Conservation (phyloP, 2,888 invertebrate genomes). For the Pseudococcus jackbeardsleyi region DNA sequence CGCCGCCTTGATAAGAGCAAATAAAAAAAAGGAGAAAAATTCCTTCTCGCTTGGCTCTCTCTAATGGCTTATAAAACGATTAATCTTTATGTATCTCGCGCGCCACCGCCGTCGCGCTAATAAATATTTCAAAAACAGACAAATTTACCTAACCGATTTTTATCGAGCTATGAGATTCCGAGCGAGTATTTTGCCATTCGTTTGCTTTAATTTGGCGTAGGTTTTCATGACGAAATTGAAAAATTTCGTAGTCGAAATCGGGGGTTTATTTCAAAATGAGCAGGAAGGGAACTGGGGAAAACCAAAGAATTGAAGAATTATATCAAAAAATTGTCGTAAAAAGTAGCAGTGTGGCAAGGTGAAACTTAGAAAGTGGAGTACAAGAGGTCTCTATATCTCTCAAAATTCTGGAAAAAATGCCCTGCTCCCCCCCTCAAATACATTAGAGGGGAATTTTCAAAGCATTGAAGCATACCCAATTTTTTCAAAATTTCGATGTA, state of each 20-base stretch:
- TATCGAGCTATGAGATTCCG: not conserved
- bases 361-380: no score
- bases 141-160: slow-evolving; percentile 12
- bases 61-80: slow-evolving; percentile 34
- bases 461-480: no score
- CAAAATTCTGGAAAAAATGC: no score
- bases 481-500: no score
- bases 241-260: not conserved
- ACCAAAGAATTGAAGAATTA: no score
- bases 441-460: no score
- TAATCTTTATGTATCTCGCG: slow-evolving; percentile 33
- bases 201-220: not conserved
- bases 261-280: no score
- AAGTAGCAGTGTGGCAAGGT: no score
- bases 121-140: slow-evolving; percentile 44
- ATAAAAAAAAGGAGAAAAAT: slow-evolving; percentile 6
- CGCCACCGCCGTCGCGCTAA: slow-evolving; percentile 33
- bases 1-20: slow-evolving; percentile 1
- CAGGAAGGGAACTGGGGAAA: no score
- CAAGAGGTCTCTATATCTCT: no score
- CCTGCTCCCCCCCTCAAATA: no score
- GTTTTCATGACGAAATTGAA: not conserved
- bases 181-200: not conserved
- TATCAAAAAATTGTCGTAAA: no score
- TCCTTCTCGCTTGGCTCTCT: not conserved